Conservation (phyloP, 2,888 invertebrate genomes). For the Oscheius onirici region DNA sequence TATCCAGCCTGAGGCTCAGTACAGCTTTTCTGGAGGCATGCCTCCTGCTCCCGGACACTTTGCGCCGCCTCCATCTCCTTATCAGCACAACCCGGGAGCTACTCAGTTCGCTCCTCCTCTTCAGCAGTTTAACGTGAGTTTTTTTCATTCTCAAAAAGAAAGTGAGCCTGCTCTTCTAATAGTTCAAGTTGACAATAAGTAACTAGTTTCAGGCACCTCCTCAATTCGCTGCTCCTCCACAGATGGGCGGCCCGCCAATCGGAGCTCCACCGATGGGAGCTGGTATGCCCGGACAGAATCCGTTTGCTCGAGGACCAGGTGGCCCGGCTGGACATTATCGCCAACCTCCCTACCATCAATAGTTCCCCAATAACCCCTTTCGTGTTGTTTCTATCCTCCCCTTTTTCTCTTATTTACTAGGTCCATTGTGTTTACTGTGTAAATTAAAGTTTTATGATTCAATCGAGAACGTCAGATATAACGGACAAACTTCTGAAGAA, state of each 20-base stretch:
- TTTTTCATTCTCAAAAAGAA: not conserved
- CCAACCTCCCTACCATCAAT: slow-evolving; percentile 59
- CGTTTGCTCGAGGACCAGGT: slow-evolving; percentile 52
- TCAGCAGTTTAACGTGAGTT: not conserved
- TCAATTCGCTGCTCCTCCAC: slow-evolving; percentile 17
- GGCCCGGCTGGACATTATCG: slow-evolving; percentile 39
- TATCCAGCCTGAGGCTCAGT: slow-evolving; percentile 21
- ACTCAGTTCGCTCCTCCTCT: not conserved
- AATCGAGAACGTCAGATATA: no score
- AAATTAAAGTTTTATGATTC: no score
- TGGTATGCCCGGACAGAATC: slow-evolving; percentile 48
- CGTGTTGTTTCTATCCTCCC: no score
- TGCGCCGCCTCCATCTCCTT: slow-evolving; percentile 38
- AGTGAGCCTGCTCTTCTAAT: no score
- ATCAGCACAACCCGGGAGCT: slow-evolving; percentile 26
- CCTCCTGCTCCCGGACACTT: slow-evolving; percentile 33
- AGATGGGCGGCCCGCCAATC: slow-evolving; percentile 24
- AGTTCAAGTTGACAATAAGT: no score
- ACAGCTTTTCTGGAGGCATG: not conserved
- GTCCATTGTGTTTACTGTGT: no score
- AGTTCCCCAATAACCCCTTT: not conserved
- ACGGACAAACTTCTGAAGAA: no score
- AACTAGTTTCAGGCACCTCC: slow-evolving; percentile 8
- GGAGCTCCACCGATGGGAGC: slow-evolving; percentile 35
- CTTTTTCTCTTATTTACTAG: no score